A percentile compares a stretch with the other conserved stretches of the same genome.
Conservation (phyloP, 2,797 vertebrate genomes). For the Phrynocephalus guinanensis region DNA sequence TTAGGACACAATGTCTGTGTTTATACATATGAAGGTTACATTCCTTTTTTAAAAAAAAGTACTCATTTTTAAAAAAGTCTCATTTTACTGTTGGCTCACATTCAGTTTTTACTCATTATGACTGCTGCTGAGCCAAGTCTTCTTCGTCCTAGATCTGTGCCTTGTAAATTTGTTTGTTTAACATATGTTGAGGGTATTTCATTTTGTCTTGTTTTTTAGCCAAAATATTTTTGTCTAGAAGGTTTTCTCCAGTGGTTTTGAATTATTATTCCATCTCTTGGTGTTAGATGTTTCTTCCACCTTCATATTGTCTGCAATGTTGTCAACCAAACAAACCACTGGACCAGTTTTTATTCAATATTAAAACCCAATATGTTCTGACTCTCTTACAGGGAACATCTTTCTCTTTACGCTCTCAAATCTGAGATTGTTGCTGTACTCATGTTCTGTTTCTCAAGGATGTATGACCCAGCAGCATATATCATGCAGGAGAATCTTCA, state of each 20-base stretch:
- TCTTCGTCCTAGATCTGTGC: background rate
- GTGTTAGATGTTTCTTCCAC: background rate
- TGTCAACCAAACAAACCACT: background rate
- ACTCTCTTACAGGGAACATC: background rate
- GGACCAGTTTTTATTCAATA: background rate
- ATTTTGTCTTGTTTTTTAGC: background rate
- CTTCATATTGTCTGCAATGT: background rate
- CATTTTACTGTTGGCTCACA: background rate
- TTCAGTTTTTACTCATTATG: background rate
- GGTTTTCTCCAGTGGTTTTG: background rate
- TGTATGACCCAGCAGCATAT: background rate
- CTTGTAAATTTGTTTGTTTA: background rate
- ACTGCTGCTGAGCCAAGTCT: background rate
- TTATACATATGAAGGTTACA: background rate
- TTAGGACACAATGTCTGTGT: background rate
- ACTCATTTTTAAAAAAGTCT: background rate
- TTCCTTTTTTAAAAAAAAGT: background rate
- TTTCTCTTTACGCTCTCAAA: background rate
- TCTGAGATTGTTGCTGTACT: background rate
- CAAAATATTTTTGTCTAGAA: background rate
- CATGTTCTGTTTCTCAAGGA: background rate
- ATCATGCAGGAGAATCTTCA: background rate
- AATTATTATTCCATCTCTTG: background rate
- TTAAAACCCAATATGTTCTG: background rate
- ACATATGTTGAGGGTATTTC: too few species aligned